Conservation (phyloP, 2,797 vertebrate genomes). For the Intellagama lesueurii region DNA sequence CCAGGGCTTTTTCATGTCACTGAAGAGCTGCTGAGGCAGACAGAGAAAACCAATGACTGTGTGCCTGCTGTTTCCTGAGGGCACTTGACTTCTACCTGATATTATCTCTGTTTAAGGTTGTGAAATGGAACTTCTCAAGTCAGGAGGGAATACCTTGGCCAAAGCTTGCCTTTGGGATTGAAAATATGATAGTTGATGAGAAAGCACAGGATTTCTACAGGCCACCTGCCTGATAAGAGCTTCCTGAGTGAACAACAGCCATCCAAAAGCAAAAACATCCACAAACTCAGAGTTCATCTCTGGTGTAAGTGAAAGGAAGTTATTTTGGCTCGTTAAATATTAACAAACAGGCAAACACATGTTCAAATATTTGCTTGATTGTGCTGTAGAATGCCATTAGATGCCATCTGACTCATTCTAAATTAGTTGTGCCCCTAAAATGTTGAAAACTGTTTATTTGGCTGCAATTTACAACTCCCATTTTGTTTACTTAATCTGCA, state of each 20-base stretch:
- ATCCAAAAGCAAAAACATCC: neutral
- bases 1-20: neutral
- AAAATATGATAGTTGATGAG: neutral
- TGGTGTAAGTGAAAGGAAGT: neutral
- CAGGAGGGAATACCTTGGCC: neutral
- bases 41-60: neutral
- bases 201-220: neutral
- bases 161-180: neutral
- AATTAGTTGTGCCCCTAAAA: conserved; percentile 4
- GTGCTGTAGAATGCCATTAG: conserved; percentile 22
- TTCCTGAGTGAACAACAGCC: neutral
- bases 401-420: conserved; percentile 18
- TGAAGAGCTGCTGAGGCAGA: neutral
- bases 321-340: conserved; percentile 28
- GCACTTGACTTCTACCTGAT: neutral
- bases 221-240: neutral
- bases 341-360: conserved; percentile 8
- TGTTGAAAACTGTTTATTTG: conserved; percentile 2
- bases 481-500: conserved; percentile 5
- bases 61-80: neutral
- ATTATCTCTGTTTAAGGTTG: neutral
- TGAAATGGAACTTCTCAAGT: conserved; percentile 1
- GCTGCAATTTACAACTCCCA: neutral
- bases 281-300: neutral
- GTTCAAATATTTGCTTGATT: conserved; percentile 29